These are phyloP conservation scores for Euzophera pinguis DNA, from an alignment of 2,888 invertebrate genomes.

Conservation along the genomic window DNA sequence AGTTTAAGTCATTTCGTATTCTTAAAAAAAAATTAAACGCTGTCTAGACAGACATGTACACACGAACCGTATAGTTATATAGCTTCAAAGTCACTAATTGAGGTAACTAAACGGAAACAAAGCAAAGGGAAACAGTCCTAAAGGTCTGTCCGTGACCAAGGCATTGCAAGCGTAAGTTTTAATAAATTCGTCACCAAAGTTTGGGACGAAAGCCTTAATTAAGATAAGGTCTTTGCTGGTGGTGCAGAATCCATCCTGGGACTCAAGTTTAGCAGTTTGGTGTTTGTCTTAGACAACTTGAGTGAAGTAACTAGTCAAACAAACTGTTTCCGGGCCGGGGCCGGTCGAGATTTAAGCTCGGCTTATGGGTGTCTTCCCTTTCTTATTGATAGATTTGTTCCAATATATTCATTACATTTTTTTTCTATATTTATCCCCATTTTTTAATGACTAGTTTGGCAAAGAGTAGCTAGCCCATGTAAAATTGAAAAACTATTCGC, in stretches of 20 bases:
- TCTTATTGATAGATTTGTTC: background rate
- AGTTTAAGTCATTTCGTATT: too few relatives aligned
- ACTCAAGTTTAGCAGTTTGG: conserved; percentile 60
- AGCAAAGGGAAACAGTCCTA: background rate
- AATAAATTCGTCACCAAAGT: conserved; percentile 57
- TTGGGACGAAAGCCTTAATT: conserved; percentile 52
- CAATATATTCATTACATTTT: background rate
- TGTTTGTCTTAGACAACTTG: conserved; percentile 70
- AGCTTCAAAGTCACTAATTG: background rate
- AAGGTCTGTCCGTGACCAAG: conserved; percentile 23
- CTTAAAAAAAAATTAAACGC: background rate
- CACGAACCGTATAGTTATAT: background rate
- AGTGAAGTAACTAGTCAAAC: conserved; percentile 66
- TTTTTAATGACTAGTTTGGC: too few relatives aligned
- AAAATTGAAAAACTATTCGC: too few relatives aligned
- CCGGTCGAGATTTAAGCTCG: conserved; percentile 38
- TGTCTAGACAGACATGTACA: background rate
- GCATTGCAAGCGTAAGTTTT: conserved; percentile 42
- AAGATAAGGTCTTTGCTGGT: conserved; percentile 58
- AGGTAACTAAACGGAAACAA: background rate
- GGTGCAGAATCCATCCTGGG: conserved; percentile 19
- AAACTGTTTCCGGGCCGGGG: conserved; percentile 42
- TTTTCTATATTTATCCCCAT: too few relatives aligned
- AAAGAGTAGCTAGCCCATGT: too few relatives aligned
- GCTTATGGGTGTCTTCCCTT: background rate